Base-by-base conservation (phyloP, 1,140 invertebrate genomes). In the Onthophagus taurus region DNA sequence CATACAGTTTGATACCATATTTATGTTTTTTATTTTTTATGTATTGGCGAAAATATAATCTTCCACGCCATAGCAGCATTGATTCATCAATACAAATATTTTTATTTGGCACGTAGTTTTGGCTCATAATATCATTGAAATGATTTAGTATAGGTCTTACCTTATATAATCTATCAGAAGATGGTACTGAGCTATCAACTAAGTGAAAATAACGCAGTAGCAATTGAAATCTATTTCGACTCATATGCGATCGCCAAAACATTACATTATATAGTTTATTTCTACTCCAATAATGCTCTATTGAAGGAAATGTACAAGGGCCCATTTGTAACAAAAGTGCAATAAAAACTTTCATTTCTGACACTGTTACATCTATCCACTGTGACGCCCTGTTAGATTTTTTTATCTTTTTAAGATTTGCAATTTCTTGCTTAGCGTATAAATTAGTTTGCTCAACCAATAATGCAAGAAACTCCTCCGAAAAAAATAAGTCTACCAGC, bases 401-500 rank as follows among this genome's bases (percentile, higher is more conserved):
- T 46, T 33, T 42, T 46, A 38, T 38, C 21, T 26, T 3, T 23
- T 31, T 41, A 18, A 26, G 17, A 41, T 46, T 31, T 46, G 9
- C 44, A 41, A 46, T 46, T 46, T 46, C 36, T 38, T 38, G 36
- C 16, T 9, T 19, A 23, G 36, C 36, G 21, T 38, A 38, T 38
- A 38, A 38, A 38, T 46, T 46, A 41, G 44, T 41, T 46, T 46
- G 37, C 24, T 31, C 44, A 4, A 46, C 37, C 8, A 46, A 30
- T 39, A 41, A 33, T 41, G 26, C 29, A 21, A 46, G 26, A 46
- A 46, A 46, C 13, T 47, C 37, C 11, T 41, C 38, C 30, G 45
- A 47, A 47, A 42, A 41, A 47, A 47, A 45, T 38, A 38, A 31
- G 31, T 47, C 36, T n/a, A n/a, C n/a, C n/a, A n/a, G n/a, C n/a